These are phyloP conservation scores for Gryllus bimaculatus DNA, from an alignment of 1,140 invertebrate genomes.

Conservation along the genomic window DNA sequence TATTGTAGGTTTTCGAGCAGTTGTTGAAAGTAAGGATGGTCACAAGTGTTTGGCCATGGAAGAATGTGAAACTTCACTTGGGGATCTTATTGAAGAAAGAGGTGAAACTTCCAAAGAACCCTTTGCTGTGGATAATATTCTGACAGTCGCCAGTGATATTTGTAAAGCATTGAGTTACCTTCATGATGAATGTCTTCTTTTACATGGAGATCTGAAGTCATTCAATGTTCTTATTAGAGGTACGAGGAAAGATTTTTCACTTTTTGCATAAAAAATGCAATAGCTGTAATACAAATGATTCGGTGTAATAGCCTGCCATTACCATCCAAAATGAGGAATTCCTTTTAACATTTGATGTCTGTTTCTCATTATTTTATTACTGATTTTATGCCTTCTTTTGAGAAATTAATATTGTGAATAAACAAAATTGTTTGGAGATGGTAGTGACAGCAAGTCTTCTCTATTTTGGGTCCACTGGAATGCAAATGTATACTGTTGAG, in stretches of 20 bases:
- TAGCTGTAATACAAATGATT: no score
- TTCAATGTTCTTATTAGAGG: slow-evolving; percentile 58
- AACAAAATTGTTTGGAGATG: no score
- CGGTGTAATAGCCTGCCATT: no score
- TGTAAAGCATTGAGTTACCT: slow-evolving; percentile 66
- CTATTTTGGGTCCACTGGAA: no score
- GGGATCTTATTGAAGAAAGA: slow-evolving; percentile 60
- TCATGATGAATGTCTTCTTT: slow-evolving; percentile 55
- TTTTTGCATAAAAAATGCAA: no score
- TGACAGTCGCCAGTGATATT: slow-evolving; percentile 54
- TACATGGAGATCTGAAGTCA: slow-evolving; percentile 81
- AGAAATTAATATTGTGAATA: no score
- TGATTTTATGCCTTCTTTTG: no score
- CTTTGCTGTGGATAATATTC: slow-evolving; percentile 50
- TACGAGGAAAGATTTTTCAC: slow-evolving; percentile 1
- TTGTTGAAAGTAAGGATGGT: slow-evolving; percentile 48
- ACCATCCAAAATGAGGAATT: no score
- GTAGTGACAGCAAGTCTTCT: no score
- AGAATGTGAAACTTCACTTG: slow-evolving; percentile 37
- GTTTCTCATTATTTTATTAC: no score
- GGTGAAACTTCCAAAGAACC: slow-evolving; percentile 47
- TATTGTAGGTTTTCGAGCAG: slow-evolving; percentile 69
- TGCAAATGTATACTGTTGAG: no score
- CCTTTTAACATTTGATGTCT: no score
- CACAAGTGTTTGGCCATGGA: slow-evolving; percentile 38